phyloP scores from a whole-genome alignment of 2,113 vertebrate genomes.

The Pontoporia blainvillei region DNA sequence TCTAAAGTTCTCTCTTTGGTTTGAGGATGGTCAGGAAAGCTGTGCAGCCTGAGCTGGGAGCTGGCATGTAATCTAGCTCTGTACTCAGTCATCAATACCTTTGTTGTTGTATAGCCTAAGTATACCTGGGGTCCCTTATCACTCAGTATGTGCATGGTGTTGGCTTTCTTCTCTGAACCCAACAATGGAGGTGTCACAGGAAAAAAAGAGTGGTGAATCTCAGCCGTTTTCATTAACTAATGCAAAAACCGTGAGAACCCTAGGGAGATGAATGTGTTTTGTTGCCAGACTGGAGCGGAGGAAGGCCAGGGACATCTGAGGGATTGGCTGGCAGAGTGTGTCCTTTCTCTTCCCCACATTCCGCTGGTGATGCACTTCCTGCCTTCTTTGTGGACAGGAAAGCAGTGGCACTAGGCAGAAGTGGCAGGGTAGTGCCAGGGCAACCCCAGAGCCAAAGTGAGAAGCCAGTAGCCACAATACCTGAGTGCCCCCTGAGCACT shows the following conservation, averaged over 20 bases:
- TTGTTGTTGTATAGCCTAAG: not conserved
- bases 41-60: not conserved
- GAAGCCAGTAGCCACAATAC: not conserved
- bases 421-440: not conserved
- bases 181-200: not conserved
- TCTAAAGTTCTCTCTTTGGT: not conserved
- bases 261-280: not conserved
- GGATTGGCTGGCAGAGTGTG: not conserved
- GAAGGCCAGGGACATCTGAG: not conserved
- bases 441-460: not conserved
- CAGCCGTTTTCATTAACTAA: slow-evolving; percentile 13
- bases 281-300: not conserved
- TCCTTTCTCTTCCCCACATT: not conserved
- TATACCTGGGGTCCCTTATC: not conserved
- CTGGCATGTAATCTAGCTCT: not conserved
- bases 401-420: not conserved
- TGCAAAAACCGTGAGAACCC: not conserved
- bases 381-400: not conserved
- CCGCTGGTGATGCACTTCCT: not conserved
- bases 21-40: not conserved
- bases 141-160: not conserved
- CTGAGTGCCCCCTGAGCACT: not conserved
- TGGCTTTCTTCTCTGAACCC: slow-evolving; percentile 11
- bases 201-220: not conserved
- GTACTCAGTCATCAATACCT: not conserved